Evolutionary conservation across 2,888 invertebrate species (phyloP).

Genomic region (Drosophila siamana): DNA sequence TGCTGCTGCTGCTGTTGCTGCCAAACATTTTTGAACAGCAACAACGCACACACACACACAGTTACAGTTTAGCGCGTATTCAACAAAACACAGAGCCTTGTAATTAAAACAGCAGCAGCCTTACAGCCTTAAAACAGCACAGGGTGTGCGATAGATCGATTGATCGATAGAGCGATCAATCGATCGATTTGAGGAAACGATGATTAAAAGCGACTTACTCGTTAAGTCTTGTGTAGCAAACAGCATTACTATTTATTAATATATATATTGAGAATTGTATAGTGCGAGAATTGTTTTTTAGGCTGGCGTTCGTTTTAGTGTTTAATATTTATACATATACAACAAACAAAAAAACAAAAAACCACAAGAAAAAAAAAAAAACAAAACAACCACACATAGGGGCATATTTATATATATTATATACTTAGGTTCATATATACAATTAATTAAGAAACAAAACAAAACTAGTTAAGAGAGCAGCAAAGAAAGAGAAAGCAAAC

Average conservation of each 20-base stretch:
- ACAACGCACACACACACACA: slow-evolving; percentile 27
- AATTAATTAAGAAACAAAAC: slow-evolving; percentile 30
- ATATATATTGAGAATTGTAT: slow-evolving; percentile 61
- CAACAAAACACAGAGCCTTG: slow-evolving; percentile 47
- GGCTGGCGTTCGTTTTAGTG: slow-evolving; percentile 76
- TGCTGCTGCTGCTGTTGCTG: slow-evolving; percentile 10
- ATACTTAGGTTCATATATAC: slow-evolving; percentile 62
- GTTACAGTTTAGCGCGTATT: slow-evolving; percentile 40
- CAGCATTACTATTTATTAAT: slow-evolving; percentile 79
- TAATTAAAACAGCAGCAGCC: slow-evolving; percentile 44
- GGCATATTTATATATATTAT: slow-evolving; percentile 66
- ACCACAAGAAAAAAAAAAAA: slow-evolving; percentile 25
- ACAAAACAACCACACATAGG: slow-evolving; percentile 55
- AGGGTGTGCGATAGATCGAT: slow-evolving; percentile 4
- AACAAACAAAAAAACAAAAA: slow-evolving; percentile 16
- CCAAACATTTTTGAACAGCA: slow-evolving; percentile 31
- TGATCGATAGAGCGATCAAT: neutral
- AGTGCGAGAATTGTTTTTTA: slow-evolving; percentile 74
- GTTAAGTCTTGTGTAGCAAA: slow-evolving; percentile 57
- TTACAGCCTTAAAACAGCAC: slow-evolving; percentile 22
- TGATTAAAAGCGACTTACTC: slow-evolving; percentile 7
- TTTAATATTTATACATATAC: slow-evolving; percentile 81
- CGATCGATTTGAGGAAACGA: slow-evolving; percentile 3
- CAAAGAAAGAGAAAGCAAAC: slow-evolving; percentile 20
- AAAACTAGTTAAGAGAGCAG: slow-evolving; percentile 27